Base-by-base conservation (phyloP, 1,140 invertebrate genomes). In the Lordiphosa clarofinis region DNA sequence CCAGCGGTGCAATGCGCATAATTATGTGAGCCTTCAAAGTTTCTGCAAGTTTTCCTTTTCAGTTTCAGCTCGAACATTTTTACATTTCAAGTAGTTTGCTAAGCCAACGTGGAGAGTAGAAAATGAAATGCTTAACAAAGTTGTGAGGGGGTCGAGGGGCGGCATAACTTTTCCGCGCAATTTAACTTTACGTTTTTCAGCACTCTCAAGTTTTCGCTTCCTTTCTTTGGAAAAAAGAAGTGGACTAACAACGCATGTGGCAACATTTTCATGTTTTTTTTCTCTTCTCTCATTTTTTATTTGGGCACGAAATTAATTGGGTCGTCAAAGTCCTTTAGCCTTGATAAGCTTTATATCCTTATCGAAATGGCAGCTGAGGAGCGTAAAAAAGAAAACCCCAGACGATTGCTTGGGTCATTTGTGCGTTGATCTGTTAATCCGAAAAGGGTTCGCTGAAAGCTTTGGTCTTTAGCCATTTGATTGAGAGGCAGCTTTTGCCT, bases 161-260 rank as follows among this genome's bases (percentile, higher is more conserved):
- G 42, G 76, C 72, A 81, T 75, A 81, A 81, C 76, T 81, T 81
- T 81, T 81, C 66, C 76, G 63, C 58, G 62, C 75, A 81, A 81
- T 81, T 81, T 81, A 82, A 76, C 75, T 69, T 61, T 72, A 68
- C 68, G 58, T 82, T 68, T 53, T 46, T 33, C 11, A 33, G 24
- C 43, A 46, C 11, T 46, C 43, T 33, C 43, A 46, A 60, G 56
- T 55, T 60, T 54, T 37, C 4, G 21, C 21, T 24, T 46, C 43
- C 50, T 35, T 53, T 44, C 46, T 55, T 36, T 58, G 61, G 37
- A 43, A 56, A 47, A 44, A 58, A 12, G 52, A 52, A 68, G 63
- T 67, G 15, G 47, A 37, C 64, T 40, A 38, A 58, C 64, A 68
- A 68, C 59, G 64, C 63, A 68, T 68, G 64, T 68, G 64, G 63